phyloP scores from a whole-genome alignment of 2,888 invertebrate species.

The Eumerus sabulonum region DNA sequence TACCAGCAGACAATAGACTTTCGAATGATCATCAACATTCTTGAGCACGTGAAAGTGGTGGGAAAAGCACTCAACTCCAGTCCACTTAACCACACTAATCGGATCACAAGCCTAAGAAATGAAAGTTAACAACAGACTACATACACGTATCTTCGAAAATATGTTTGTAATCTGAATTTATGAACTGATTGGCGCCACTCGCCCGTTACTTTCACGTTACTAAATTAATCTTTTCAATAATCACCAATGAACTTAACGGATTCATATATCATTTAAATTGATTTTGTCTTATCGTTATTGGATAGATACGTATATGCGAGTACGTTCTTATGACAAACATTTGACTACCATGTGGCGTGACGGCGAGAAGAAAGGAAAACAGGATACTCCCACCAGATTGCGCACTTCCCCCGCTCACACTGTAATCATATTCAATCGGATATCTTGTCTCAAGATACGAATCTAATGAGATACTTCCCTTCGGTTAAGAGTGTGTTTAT shows the following conservation, averaged over 20 bases:
- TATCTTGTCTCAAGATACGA: slow-evolving; percentile 56
- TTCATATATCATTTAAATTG: too few relatives aligned
- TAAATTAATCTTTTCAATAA: too few relatives aligned
- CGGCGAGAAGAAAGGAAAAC: slow-evolving; percentile 49
- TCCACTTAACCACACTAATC: too few relatives aligned
- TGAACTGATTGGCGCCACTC: slow-evolving; percentile 24
- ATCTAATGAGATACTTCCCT: slow-evolving; percentile 64
- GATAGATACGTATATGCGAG: too few relatives aligned
- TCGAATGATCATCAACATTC: neutral
- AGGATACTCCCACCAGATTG: slow-evolving; percentile 51
- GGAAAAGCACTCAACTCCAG: neutral
- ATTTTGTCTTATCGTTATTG: too few relatives aligned
- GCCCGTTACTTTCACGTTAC: too few relatives aligned
- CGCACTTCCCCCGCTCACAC: slow-evolving; percentile 33
- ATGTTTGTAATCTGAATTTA: slow-evolving; percentile 23
- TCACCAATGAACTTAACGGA: too few relatives aligned
- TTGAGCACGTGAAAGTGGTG: slow-evolving; percentile 8
- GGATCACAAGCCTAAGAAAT: neutral
- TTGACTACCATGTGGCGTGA: slow-evolving; percentile 56
- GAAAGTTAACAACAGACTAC: slow-evolving; percentile 8
- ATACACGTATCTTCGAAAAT: slow-evolving; percentile 4
- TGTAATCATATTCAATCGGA: slow-evolving; percentile 4
- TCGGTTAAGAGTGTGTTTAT: slow-evolving; percentile 20
- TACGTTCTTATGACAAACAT: slow-evolving; percentile 57
- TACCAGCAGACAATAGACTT: too few relatives aligned